Evolutionary conservation across 2,888 invertebrate genomes (phyloP), one percentile per base, ranked within the genome.

Genomic region (Xylophagus ater): DNA sequence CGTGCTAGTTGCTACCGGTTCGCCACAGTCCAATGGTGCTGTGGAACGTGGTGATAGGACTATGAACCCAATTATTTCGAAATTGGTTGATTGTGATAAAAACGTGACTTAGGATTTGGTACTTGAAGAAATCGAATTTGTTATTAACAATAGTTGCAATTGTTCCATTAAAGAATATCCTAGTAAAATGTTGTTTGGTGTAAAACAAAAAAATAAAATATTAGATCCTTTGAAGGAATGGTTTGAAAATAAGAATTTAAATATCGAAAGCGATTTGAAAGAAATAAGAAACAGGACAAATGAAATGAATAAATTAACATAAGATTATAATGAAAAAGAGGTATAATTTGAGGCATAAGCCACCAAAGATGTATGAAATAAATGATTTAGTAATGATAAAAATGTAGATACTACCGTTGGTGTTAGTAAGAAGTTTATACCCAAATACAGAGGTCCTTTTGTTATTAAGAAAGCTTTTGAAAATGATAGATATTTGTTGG

Each of bases 391-490:
- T 52, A 7, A 48, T 51, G 47, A 45, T 51, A n/a, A 23, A 6
- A 49, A 48, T 25, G 45, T 40, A n/a, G n/a, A n/a, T n/a, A n/a
- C n/a, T 17, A 41, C 47, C 1, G 33, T 30, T 3, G 47, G 46
- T 4, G 37, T 26, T 18, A 49, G 45, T 37, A 49, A 51, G 32
- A 51, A 51, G 39, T 38, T 49, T 4, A 47, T 51, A 13, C 48
- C 47, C n/a, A 4, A 47, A 28, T 51, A 37, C 43, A 47, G 47
- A 37, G 51, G 51, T 8, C 53, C 51, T 17, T 51, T 50, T 40
- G 47, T 40, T 12, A 42, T 50, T 19, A 42, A 42, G 15, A 49
- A 49, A 37, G 40, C 45, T 4, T 33, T 52, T 3, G 40, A 33
- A 20, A 42, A 46, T 40, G 49, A 51, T 29, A 28, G 51, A 8